Conservation (phyloP, 2,113 vertebrate genomes). For the Coreoperca whiteheadi region DNA sequence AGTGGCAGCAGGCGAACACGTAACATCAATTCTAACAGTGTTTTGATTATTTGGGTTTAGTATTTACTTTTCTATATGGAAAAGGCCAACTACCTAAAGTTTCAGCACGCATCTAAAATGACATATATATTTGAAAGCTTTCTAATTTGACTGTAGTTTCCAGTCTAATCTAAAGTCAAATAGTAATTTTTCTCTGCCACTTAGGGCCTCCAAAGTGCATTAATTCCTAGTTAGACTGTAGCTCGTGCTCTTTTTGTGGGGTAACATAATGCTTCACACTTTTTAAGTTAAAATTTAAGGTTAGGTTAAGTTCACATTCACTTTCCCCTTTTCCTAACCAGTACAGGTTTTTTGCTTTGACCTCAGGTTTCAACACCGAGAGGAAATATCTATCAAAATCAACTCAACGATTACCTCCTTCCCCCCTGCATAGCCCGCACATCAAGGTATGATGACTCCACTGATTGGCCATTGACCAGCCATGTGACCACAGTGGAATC, state of each 20-base stretch:
- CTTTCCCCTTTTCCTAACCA: background rate
- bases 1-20: background rate
- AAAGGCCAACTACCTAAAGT: background rate
- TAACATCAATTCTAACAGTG: background rate
- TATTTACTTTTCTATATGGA: background rate
- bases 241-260: background rate
- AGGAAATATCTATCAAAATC: background rate
- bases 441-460: constrained; percentile 72
- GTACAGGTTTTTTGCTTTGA: background rate
- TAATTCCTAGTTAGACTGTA: background rate
- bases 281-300: no score
- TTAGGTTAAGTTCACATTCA: no score
- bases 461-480: constrained; percentile 69
- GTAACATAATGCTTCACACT: no score
- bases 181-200: background rate
- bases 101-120: background rate
- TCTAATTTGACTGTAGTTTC: background rate
- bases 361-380: no score
- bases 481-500: constrained; percentile 77
- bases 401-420: constrained; percentile 60
- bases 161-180: background rate
- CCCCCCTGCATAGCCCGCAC: constrained; percentile 63
- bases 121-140: background rate
- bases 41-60: background rate
- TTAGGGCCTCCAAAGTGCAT: background rate